Percentiles rank a stretch among this genome's conserved stretches.
phyloP scores from a whole-genome alignment of 2,113 vertebrate genomes.

The Centropus bengalensis region DNA sequence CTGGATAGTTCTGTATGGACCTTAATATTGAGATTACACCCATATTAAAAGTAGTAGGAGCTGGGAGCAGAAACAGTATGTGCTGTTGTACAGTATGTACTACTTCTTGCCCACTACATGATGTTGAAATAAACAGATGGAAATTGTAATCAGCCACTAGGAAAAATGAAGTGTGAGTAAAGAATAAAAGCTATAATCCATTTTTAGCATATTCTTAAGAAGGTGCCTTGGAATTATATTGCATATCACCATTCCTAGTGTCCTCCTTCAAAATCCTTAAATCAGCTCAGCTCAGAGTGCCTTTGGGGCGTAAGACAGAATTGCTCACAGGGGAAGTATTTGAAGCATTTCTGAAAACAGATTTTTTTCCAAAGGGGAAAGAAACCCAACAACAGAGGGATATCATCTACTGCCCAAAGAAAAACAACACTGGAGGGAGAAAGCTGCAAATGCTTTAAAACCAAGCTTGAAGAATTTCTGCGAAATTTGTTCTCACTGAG shows the following conservation, averaged over 20 bases:
- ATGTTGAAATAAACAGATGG: conserved; percentile 29
- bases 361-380: conserved; percentile 36
- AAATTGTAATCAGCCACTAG: not conserved
- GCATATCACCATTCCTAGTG: not conserved
- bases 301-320: conserved; percentile 34
- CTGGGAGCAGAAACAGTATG: not conserved
- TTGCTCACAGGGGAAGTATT: conserved; percentile 20
- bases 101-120: not conserved
- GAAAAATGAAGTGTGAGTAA: conserved; percentile 28
- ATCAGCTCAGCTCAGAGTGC: conserved; percentile 57
- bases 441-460: conserved; percentile 10
- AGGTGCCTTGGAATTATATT: conserved; percentile 31
- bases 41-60: not conserved
- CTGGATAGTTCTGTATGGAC: not conserved
- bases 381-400: conserved; percentile 25
- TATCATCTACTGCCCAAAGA: conserved; percentile 1
- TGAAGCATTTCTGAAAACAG: conserved; percentile 48
- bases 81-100: not conserved
- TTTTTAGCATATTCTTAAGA: conserved; percentile 28
- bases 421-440: not conserved
- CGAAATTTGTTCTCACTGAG: not conserved
- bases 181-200: conserved; percentile 50
- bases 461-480: not conserved
- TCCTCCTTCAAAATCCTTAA: conserved; percentile 50
- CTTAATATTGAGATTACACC: not conserved